Evolutionary conservation across 2,888 invertebrate species (phyloP).

Genomic region (Heteromurus nitidus): DNA sequence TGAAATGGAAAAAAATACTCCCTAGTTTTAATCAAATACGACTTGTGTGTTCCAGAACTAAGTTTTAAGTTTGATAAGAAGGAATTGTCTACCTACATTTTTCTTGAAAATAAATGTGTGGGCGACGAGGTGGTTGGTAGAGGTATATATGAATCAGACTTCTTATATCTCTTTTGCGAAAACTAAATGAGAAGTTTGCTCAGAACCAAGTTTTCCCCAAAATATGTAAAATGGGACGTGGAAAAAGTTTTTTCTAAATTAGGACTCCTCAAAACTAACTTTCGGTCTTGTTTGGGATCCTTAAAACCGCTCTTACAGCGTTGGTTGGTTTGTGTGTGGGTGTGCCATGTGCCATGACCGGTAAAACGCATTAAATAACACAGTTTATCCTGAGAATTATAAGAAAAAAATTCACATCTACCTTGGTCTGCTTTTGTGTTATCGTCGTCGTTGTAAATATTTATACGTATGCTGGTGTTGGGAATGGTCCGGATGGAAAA

Average conservation of each 20-base stretch:
- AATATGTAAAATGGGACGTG: neutral
- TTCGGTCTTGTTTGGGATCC: conserved; percentile 21
- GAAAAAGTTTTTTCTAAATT: conserved; percentile 38
- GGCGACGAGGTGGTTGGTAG: neutral
- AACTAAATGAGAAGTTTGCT: conserved; percentile 40
- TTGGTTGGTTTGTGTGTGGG: too few species aligned
- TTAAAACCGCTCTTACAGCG: conserved; percentile 7
- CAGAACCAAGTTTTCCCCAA: conserved; percentile 18
- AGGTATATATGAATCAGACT: neutral
- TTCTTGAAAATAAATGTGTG: conserved; percentile 16
- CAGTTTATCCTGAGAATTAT: too few species aligned
- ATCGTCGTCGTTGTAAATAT: too few species aligned
- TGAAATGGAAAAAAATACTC: conserved; percentile 33
- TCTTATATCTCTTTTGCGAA: too few species aligned
- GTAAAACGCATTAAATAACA: neutral
- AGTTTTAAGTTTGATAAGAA: conserved; percentile 38
- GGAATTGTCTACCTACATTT: conserved; percentile 12
- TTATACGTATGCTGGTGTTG: too few species aligned
- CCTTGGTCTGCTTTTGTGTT: too few species aligned
- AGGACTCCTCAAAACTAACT: conserved; percentile 26
- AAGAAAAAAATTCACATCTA: too few species aligned
- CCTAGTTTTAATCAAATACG: conserved; percentile 38
- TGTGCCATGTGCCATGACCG: too few species aligned
- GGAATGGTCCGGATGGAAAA: too few species aligned
- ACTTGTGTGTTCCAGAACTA: conserved; percentile 29